Evolutionary conservation across 2,113 vertebrate genomes (phyloP).

Genomic region (Cryptomyrus ogoouensis): DNA sequence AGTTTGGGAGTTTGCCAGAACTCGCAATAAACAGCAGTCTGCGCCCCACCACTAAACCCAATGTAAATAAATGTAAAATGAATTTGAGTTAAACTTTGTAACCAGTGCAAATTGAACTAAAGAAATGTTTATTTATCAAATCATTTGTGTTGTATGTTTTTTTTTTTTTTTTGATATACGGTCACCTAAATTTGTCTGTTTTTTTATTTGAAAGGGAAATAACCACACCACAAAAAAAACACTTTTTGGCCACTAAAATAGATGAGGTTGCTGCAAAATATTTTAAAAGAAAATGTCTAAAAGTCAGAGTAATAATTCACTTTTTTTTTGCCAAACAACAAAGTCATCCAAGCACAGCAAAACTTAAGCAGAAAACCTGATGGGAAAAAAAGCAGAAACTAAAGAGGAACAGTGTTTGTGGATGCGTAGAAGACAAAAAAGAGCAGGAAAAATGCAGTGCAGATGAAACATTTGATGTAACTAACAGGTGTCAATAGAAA

Average conservation of each 20-base stretch:
- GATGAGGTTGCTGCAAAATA: neutral
- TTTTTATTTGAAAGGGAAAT: neutral
- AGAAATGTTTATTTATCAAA: neutral
- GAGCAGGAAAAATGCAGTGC: neutral
- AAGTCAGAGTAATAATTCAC: neutral
- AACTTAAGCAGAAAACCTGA: neutral
- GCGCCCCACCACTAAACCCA: neutral
- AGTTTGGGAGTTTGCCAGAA: neutral
- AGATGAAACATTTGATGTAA: neutral
- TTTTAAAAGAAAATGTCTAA: neutral
- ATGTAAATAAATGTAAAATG: neutral
- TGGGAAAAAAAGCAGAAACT: neutral
- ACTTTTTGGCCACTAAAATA: neutral
- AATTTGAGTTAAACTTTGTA: neutral
- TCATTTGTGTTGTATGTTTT: neutral
- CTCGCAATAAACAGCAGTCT: neutral
- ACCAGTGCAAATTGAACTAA: neutral
- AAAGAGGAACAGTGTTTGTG: neutral
- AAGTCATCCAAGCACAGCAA: neutral
- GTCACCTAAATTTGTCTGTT: neutral
- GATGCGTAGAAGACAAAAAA: neutral
- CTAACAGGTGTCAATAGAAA: neutral
- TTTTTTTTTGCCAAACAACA: neutral
- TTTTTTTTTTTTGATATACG: neutral
- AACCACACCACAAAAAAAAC: neutral